Conservation (phyloP, 2,113 vertebrate genomes). For the Bufo gargarizans region DNA sequence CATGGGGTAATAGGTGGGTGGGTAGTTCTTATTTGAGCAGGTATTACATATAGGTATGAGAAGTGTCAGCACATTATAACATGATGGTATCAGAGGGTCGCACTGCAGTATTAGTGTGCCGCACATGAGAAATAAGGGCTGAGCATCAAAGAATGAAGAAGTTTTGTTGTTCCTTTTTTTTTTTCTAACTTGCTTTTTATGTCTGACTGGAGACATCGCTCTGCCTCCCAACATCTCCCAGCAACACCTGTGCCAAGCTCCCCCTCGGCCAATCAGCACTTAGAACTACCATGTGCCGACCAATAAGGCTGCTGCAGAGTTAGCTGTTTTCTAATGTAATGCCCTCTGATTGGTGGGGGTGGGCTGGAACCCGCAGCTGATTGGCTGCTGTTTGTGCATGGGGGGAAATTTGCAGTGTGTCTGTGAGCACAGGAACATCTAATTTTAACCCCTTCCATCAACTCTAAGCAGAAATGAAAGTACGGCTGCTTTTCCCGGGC, state of each 20-base stretch:
- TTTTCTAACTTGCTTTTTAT: constrained; percentile 39
- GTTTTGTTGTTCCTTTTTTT: constrained; percentile 7
- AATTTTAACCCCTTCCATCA: constrained; percentile 37
- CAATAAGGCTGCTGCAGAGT: constrained; percentile 25
- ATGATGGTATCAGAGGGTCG: not conserved
- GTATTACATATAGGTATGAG: not conserved
- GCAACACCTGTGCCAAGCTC: constrained; percentile 55
- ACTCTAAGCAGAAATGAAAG: not conserved
- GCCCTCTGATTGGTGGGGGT: constrained; percentile 42
- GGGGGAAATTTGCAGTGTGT: constrained; percentile 56
- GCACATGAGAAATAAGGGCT: not conserved
- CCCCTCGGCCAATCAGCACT: constrained; percentile 35
- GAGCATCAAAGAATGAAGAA: constrained; percentile 10
- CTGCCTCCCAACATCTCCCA: constrained; percentile 61
- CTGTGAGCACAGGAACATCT: constrained; percentile 19
- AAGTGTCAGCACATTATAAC: not conserved
- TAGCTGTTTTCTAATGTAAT: constrained; percentile 1
- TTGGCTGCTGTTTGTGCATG: constrained; percentile 44
- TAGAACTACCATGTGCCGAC: constrained; percentile 39
- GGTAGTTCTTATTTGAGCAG: too few species aligned
- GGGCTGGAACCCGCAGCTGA: not conserved
- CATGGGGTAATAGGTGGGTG: too few species aligned
- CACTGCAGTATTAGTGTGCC: constrained; percentile 12
- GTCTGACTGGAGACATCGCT: constrained; percentile 20
- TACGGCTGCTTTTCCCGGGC: not conserved